A percentile compares a stretch with the other conserved stretches of the same genome.
These are phyloP conservation scores for Sminthurides aquaticus DNA, from an alignment of 2,888 invertebrate species.

Conservation along the genomic window DNA sequence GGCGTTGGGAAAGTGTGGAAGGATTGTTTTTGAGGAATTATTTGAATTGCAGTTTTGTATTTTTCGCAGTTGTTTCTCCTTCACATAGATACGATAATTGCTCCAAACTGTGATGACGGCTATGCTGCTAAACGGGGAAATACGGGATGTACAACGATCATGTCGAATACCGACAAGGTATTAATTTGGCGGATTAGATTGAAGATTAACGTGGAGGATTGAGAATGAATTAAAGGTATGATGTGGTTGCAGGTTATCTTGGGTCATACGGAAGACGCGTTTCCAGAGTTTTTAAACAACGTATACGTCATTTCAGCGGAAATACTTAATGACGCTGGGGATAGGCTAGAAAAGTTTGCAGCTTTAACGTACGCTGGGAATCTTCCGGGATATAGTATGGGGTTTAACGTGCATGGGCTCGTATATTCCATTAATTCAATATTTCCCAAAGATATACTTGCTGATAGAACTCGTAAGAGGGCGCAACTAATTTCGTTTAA, in stretches of 20 bases:
- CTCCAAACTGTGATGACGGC: slow-evolving; percentile 14
- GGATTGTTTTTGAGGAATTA: neutral
- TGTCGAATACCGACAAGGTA: slow-evolving; percentile 52
- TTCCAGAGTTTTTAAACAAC: slow-evolving; percentile 67
- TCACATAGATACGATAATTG: slow-evolving; percentile 59
- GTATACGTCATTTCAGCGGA: slow-evolving; percentile 61
- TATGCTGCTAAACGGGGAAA: slow-evolving; percentile 47
- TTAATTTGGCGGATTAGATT: neutral
- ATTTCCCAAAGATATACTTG: slow-evolving; percentile 59
- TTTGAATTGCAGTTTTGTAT: too few relatives aligned
- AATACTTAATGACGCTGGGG: slow-evolving; percentile 28
- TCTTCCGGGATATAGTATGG: slow-evolving; percentile 83
- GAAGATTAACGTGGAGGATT: too few relatives aligned
- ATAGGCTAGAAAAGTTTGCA: slow-evolving; percentile 60
- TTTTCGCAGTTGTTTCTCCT: slow-evolving; percentile 66
- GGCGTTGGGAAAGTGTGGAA: neutral
- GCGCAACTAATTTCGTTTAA: too few relatives aligned
- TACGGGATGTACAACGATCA: slow-evolving; percentile 70
- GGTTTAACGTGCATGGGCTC: slow-evolving; percentile 73
- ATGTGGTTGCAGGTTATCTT: slow-evolving; percentile 62
- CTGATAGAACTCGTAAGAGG: slow-evolving; percentile 60
- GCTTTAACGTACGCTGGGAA: slow-evolving; percentile 81
- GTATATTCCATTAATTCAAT: slow-evolving; percentile 78
- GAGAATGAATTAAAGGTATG: too few relatives aligned
- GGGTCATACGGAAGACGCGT: slow-evolving; percentile 80